Base-by-base conservation (phyloP, 2,113 vertebrate species). In the Lepus timidus region DNA sequence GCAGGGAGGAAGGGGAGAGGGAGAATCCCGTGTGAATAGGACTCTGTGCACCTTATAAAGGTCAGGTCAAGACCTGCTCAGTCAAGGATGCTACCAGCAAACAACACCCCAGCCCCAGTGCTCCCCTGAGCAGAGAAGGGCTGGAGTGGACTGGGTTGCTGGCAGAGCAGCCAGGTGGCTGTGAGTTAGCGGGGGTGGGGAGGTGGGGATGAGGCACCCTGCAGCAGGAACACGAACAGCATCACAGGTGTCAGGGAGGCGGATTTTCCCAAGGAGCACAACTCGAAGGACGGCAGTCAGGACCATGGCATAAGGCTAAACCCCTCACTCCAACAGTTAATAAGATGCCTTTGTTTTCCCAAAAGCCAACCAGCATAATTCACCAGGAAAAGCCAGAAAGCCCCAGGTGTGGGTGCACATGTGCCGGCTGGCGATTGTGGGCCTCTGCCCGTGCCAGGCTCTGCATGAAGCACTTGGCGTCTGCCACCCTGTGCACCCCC, bases 221-320 rank as follows among this genome's bases (percentile, higher is more conserved):
- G 1, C 1, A 19, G 25, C 8, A 23, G 55, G 55, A 73, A 65
- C 74, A 29, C 52, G 16, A 81, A 33, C 14, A 85, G 88, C 22
- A 29, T 20, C 22, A 44, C 23, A 51, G 52, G 7, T 7, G 27
- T 6, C 27, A 1, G 36, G 10, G 61, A 71, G 33, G 29, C 44
- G 14, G 62, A 31, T 3, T 25, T 23, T n/a, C 51, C 71, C 25
- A 64, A 81, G 39, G 39, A 74, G 23, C 12, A n/a, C 16, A 17
- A 73, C 33, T 11, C 0, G 0, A 4, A 4, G n/a, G 3, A 11
- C 39, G 36, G 62, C 6, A 0, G 68, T 25, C n/a, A 68, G 71
- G 68, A 84, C 29, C 4, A 9, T 3, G 29, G 16, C 39, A n/a
- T 39, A 88, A 55, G 65, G 39, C 78, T 64, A 55, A 85, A 33